phyloP scores from a whole-genome alignment of 1,140 invertebrate genomes.

The Asbolus verrucosus region DNA sequence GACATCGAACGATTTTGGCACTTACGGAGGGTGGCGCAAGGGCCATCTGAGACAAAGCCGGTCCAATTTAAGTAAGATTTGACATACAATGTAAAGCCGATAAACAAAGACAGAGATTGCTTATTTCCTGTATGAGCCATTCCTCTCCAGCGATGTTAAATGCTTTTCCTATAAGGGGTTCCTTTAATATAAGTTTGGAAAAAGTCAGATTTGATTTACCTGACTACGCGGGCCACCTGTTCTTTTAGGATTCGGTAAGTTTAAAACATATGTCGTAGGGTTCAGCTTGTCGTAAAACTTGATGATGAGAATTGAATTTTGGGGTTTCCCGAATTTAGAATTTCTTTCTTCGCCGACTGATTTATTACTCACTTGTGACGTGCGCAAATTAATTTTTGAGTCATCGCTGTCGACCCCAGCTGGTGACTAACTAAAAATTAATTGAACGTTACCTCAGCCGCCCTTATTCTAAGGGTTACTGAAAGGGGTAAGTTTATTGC shows the following conservation, averaged over 20 bases:
- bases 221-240: slow-evolving; percentile 28
- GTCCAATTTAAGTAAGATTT: slow-evolving; percentile 41
- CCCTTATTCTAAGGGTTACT: slow-evolving; percentile 5
- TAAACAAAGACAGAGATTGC: slow-evolving; percentile 51
- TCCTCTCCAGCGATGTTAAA: slow-evolving; percentile 15
- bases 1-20: slow-evolving; percentile 10
- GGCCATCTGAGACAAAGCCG: not conserved
- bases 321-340: slow-evolving; percentile 6
- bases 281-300: slow-evolving; percentile 21
- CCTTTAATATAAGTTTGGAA: slow-evolving; percentile 20
- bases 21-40: slow-evolving; percentile 13
- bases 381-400: slow-evolving; percentile 12
- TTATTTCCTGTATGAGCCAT: slow-evolving; percentile 45
- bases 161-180: slow-evolving; percentile 16
- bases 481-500: slow-evolving; percentile 1
- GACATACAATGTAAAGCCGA: slow-evolving; percentile 44
- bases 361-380: slow-evolving; percentile 12
- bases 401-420: slow-evolving; percentile 8
- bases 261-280: slow-evolving; percentile 32
- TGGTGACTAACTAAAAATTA: slow-evolving; percentile 8
- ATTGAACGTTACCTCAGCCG: not conserved
- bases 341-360: not conserved
- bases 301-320: slow-evolving; percentile 26
- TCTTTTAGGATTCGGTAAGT: slow-evolving; percentile 30
- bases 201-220: slow-evolving; percentile 37